phyloP scores from a whole-genome alignment of 2,113 vertebrate genomes.

The Rhinoderma darwinii region DNA sequence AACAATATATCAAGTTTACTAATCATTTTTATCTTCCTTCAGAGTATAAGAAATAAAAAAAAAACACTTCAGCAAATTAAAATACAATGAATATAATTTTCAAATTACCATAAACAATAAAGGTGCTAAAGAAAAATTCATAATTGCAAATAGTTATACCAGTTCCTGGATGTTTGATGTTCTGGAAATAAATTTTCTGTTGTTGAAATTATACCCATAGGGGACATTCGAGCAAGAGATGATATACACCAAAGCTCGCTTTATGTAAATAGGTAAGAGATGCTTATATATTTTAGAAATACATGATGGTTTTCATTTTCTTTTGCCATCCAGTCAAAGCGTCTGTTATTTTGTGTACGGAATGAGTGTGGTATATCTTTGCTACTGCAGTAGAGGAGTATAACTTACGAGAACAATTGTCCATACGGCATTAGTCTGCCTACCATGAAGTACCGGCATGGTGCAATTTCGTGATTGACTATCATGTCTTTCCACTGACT shows the following conservation, averaged over 20 bases:
- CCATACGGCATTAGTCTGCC: no score
- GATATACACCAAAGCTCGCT: background rate
- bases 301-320: background rate
- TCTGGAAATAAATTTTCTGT: conserved; percentile 3
- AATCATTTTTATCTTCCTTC: background rate
- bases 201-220: conserved; percentile 30
- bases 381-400: background rate
- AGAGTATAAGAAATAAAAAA: background rate
- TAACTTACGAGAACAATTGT: background rate
- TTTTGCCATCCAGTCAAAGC: background rate
- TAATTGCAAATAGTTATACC: background rate
- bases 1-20: conserved; percentile 5
- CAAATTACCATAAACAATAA: conserved; percentile 35
- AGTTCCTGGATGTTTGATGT: background rate
- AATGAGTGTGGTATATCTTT: background rate
- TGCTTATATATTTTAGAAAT: background rate
- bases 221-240: background rate
- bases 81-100: background rate
- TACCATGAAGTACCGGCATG: no score
- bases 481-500: no score
- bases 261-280: conserved; percentile 6
- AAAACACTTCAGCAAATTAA: conserved; percentile 48
- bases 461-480: no score
- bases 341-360: background rate
- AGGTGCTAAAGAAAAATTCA: conserved; percentile 9